Percentiles rank a stretch among this genome's conserved stretches.
These are phyloP conservation scores for Muscicapa comitata DNA, from an alignment of 2,797 vertebrate genomes.

Conservation along the genomic window DNA sequence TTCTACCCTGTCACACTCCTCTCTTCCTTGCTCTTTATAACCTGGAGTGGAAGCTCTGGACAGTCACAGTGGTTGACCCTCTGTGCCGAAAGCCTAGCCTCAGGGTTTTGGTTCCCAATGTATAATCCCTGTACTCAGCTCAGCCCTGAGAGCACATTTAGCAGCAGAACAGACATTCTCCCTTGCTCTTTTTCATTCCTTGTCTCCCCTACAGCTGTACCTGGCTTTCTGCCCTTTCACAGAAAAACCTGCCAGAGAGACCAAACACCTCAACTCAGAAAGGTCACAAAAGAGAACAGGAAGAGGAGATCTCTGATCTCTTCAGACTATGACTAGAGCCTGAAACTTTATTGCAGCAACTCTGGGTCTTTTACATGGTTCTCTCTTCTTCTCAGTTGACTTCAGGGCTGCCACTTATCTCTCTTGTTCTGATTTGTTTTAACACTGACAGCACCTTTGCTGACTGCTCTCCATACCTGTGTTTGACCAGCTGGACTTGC, in stretches of 20 bases:
- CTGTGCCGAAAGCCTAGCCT: background rate
- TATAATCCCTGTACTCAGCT: background rate
- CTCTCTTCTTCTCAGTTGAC: background rate
- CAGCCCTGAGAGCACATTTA: background rate
- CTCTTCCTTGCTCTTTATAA: background rate
- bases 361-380: background rate
- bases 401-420: background rate
- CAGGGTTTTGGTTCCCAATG: background rate
- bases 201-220: background rate
- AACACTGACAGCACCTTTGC: background rate
- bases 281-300: background rate
- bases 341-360: background rate
- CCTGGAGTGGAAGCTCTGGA: background rate
- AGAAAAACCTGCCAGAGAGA: background rate
- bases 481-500: background rate
- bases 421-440: background rate
- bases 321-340: background rate
- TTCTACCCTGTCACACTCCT: fast-evolving
- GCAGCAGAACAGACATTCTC: background rate
- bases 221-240: background rate
- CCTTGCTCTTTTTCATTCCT: background rate
- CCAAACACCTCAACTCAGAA: background rate
- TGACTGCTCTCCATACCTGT: background rate
- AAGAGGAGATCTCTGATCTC: background rate
- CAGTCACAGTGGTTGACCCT: background rate